Evolutionary conservation across 2,113 vertebrate genomes (phyloP).

Genomic region (Tupaia chinensis): DNA sequence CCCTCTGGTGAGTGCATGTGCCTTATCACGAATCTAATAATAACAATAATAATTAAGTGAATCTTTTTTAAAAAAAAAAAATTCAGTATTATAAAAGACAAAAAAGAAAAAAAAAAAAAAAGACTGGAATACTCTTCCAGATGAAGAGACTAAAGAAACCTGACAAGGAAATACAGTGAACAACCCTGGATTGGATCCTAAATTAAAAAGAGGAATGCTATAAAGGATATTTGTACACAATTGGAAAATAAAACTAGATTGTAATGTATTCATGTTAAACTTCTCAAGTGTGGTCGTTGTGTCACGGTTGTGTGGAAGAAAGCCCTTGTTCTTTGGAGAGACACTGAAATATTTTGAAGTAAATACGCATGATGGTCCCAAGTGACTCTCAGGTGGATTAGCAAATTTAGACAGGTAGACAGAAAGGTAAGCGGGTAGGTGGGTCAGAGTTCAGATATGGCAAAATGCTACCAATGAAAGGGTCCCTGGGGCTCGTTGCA

Average conservation of each 20-base stretch:
- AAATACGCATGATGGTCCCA: constrained; percentile 17
- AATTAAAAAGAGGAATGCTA: neutral
- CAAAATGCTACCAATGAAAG: constrained; percentile 18
- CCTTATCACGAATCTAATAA: no score
- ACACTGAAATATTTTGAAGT: constrained; percentile 46
- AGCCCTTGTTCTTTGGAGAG: constrained; percentile 27
- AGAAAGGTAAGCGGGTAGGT: neutral
- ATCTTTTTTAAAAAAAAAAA: no score
- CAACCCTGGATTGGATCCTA: neutral
- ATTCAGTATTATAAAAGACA: neutral
- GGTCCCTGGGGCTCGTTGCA: neutral
- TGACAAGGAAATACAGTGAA: neutral
- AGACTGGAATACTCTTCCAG: neutral
- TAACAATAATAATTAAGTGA: no score
- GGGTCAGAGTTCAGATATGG: neutral
- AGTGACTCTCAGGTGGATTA: constrained; percentile 54
- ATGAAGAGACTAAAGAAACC: neutral
- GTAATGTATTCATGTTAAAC: neutral
- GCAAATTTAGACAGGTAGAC: neutral
- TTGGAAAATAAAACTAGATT: constrained; percentile 5
- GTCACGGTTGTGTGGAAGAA: constrained; percentile 39
- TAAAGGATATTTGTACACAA: constrained; percentile 13
- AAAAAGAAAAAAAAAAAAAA: neutral
- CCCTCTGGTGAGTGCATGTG: no score
- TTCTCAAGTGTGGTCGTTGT: neutral